phyloP scores from a whole-genome alignment of 2,888 invertebrate genomes.

The Alsophila aescularia region DNA sequence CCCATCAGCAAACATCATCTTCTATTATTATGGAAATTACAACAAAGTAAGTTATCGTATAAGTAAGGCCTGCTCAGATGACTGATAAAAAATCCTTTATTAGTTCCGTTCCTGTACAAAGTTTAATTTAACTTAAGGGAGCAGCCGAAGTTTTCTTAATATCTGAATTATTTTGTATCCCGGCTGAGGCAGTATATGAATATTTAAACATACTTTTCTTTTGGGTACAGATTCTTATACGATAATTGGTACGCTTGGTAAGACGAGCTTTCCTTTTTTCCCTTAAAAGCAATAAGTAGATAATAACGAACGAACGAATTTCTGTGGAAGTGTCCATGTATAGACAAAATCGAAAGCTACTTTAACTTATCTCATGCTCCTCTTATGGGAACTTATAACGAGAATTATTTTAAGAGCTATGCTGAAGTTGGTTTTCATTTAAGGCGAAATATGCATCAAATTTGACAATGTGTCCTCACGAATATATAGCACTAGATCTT shows the following conservation, averaged over 20 bases:
- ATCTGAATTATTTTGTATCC: constrained; percentile 12
- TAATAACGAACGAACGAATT: no score
- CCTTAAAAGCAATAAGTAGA: no score
- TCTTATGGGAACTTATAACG: no score
- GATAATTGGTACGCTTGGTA: background rate
- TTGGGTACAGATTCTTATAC: background rate
- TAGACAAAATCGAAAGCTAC: no score
- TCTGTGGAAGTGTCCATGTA: no score
- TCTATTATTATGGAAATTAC: background rate
- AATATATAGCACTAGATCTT: no score
- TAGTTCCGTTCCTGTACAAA: constrained; percentile 2
- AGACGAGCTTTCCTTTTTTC: no score
- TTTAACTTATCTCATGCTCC: no score
- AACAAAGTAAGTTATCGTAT: background rate
- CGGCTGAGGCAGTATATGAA: constrained; percentile 3
- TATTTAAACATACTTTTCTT: constrained; percentile 5
- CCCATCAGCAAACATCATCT: background rate
- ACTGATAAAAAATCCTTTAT: constrained; percentile 12
- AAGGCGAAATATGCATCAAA: no score
- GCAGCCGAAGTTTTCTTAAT: constrained; percentile 7
- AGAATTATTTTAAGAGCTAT: no score
- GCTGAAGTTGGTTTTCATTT: no score
- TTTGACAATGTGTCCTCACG: no score
- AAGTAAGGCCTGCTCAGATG: background rate
- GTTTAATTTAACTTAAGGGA: constrained; percentile 10